phyloP scores from a whole-genome alignment of 1,140 invertebrate species.

The Drosophila navojoa region DNA sequence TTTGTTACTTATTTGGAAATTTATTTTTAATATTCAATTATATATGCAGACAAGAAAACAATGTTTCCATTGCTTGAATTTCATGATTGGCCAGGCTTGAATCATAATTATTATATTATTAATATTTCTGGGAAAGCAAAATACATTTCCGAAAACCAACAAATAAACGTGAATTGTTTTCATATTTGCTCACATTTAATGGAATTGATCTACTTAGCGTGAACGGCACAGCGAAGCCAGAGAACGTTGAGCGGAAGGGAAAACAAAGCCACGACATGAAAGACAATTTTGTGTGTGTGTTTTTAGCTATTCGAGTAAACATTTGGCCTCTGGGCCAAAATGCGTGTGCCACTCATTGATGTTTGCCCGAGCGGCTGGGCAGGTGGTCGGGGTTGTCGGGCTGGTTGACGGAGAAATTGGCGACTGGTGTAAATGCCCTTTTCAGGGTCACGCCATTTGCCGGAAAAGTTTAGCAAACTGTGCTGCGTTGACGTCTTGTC shows the following conservation, averaged over 20 bases:
- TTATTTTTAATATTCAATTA: not conserved
- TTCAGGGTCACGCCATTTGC: conserved; percentile 54
- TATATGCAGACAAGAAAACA: not conserved
- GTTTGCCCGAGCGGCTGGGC: conserved; percentile 1
- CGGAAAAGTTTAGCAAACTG: conserved; percentile 45
- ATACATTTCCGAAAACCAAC: too few relatives aligned
- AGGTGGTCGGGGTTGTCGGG: not conserved
- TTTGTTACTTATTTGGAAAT: too few relatives aligned
- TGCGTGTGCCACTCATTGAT: conserved; percentile 42
- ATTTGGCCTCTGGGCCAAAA: not conserved
- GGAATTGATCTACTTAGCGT: not conserved
- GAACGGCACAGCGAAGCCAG: not conserved
- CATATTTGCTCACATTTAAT: not conserved
- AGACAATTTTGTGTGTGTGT: not conserved
- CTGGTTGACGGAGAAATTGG: not conserved
- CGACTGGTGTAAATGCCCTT: conserved; percentile 63
- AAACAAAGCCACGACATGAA: conserved; percentile 14
- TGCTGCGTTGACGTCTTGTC: not conserved
- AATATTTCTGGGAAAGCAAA: too few relatives aligned
- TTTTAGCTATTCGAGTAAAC: conserved; percentile 19
- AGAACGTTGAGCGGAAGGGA: not conserved
- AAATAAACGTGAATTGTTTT: not conserved
- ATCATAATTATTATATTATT: too few relatives aligned
- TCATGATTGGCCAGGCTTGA: too few relatives aligned
- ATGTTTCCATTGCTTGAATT: too few relatives aligned